Evolutionary conservation across 2,113 vertebrate genomes (phyloP), one percentile per base, ranked within the genome.

Genomic region (Ascaphus truei): DNA sequence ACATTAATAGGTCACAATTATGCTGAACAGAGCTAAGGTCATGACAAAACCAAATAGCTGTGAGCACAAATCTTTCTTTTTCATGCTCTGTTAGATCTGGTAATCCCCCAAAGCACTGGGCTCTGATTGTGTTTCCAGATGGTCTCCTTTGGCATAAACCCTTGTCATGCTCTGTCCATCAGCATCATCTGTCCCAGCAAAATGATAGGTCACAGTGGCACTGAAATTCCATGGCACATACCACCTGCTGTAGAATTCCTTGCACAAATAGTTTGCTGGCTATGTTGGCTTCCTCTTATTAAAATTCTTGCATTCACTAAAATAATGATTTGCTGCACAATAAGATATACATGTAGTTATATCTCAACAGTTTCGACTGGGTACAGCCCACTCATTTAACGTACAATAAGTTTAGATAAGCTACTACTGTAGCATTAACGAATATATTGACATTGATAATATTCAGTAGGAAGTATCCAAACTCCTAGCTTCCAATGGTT

Each of bases 21-120:
- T 61, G 16, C 67, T 51, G 48, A 16, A 61, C 2, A 59, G 53
- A 68, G 66, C 31, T 68, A 60, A 41, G 67, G 57, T 69, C 56
- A 68, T 47, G 52, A 47, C 55, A 60, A 60, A 69, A 51, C 25
- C 33, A 68, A 68, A 68, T 68, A 59, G 66, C 66, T 57, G 45
- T 18, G 43, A 59, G 66, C 53, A 50, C 22, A 59, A 27, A 53
- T 56, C 51, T 39, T 41, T 41, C 34, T 30, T 50, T 68, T 68
- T 59, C 41, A 58, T 59, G 66, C 31, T 51, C 34, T 68, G 29
- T 55, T 68, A 51, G 29, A 15, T 50, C 43, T 59, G 53, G 23
- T 39, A 59, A 48, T 59, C 22, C n/a, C 66, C 43, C 7, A 15
- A 30, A 68, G 55, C 43, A 8, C 43, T 26, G 7, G 43, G 11